Evolutionary conservation across 2,888 invertebrate species (phyloP), one percentile per base, ranked within the genome.

Genomic region (Ametastegia equiseti): DNA sequence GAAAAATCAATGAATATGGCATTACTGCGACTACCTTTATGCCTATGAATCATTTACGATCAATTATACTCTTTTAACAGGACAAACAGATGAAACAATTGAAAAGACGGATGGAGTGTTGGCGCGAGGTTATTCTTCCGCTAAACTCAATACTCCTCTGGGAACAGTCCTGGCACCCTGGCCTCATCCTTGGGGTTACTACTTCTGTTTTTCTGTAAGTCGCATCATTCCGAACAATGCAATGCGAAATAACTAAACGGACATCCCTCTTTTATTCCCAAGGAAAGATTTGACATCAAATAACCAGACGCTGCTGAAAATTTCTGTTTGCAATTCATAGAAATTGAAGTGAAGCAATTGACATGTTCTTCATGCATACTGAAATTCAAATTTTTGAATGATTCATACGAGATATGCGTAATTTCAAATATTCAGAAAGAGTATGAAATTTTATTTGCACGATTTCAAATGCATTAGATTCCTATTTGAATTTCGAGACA

Each of bases 151-250:
- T 97, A 30, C 92, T 97, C 36, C 91, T 96, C 80, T 98, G 98
- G 98, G 97, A 97, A 87, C 96, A 97, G 87, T 95, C 95, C 84
- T 96, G 96, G 94, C 96, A 97, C 91, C 97, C 98, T 45, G 95
- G 95, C 80, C 94, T 97, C 79, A 94, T 97, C 83, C 91, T 96
- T 84, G 96, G 95, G 50, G 75, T 91, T 36, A 93, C 93, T 33
- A 93, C 93, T 13, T 87, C 92, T 19, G 83, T 93, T 50, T 94
- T 94, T 88, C 83, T 93, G 94, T 94, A 89, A 92, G 93, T 90
- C 65, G 13, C n/a, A 3, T 27, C 27, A 30, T 4, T 13, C 19
- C 9, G 9, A 4, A 9, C 27, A 19, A 9, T 27, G 54, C 5
- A 50, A 50, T n/a, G 50, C 11, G 2, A 5, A 50, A 39, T 30